Evolutionary conservation across 1,140 invertebrate species (phyloP).

Genomic region (Propsilocerus akamusi): DNA sequence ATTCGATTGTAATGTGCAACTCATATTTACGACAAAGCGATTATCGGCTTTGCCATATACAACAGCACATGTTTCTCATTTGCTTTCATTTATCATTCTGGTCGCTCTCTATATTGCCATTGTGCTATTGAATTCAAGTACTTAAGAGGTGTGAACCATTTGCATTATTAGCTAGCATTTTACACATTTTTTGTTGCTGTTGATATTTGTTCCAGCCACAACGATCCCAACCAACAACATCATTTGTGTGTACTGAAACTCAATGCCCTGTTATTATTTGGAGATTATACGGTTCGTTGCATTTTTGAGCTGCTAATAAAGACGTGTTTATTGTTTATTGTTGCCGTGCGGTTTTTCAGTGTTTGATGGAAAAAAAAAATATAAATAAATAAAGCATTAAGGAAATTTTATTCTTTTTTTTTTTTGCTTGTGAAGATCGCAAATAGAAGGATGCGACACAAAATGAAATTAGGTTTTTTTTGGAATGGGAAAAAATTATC

Average conservation of each 20-base stretch:
- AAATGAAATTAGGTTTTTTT: too few species aligned
- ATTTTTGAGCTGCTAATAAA: slow-evolving; percentile 3
- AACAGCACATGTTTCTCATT: slow-evolving; percentile 2
- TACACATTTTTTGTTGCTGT: too few species aligned
- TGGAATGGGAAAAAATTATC: too few species aligned
- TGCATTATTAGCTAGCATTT: background rate
- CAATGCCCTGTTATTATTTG: background rate
- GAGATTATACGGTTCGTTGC: slow-evolving; percentile 27
- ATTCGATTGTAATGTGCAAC: too few species aligned
- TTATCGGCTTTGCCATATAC: background rate
- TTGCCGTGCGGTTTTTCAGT: background rate
- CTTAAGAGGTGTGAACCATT: slow-evolving; percentile 2
- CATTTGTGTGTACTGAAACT: background rate
- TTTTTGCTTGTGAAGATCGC: background rate
- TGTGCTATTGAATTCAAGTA: background rate
- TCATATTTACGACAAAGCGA: background rate
- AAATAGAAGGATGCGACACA: too few species aligned
- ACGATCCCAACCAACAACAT: too few species aligned
- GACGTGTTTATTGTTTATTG: background rate
- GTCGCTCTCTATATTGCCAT: background rate
- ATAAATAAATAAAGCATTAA: background rate
- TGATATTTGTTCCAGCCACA: too few species aligned
- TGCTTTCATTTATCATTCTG: background rate
- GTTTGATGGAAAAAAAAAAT: background rate
- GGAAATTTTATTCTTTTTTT: background rate